These are phyloP conservation scores for Microctonus aethiopoides DNA, from an alignment of 2,888 invertebrate species.

Conservation along the genomic window DNA sequence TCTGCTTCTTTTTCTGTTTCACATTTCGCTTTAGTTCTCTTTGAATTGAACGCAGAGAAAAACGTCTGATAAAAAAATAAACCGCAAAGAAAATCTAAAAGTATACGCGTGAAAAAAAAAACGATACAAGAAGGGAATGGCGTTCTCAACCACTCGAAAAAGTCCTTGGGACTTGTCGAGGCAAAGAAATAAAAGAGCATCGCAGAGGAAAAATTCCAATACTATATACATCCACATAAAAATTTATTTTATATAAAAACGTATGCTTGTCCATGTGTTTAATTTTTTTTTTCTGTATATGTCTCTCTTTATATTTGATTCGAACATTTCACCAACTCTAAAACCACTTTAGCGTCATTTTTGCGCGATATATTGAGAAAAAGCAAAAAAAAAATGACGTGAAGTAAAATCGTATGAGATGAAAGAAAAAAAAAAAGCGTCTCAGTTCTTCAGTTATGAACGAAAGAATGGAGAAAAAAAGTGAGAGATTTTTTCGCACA, in stretches of 20 bases:
- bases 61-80: slow-evolving; percentile 4
- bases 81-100: neutral
- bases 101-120: neutral
- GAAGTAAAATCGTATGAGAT: too few species aligned
- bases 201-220: too few species aligned
- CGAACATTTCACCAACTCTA: neutral
- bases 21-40: neutral
- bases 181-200: neutral
- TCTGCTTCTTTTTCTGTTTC: neutral
- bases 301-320: neutral
- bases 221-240: too few species aligned
- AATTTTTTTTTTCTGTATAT: neutral
- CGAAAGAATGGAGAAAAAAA: neutral
- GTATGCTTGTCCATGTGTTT: neutral
- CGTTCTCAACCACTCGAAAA: slow-evolving; percentile 1
- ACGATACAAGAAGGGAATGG: neutral
- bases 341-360: neutral
- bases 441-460: slow-evolving; percentile 17
- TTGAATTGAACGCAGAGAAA: neutral
- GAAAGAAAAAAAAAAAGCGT: too few species aligned
- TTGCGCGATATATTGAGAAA: neutral
- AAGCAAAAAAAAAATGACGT: neutral
- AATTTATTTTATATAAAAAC: too few species aligned
- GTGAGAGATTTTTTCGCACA: neutral
- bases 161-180: neutral